These are phyloP conservation scores for Drosophila malerkotliana DNA, from an alignment of 1,140 invertebrate genomes.

Conservation along the genomic window DNA sequence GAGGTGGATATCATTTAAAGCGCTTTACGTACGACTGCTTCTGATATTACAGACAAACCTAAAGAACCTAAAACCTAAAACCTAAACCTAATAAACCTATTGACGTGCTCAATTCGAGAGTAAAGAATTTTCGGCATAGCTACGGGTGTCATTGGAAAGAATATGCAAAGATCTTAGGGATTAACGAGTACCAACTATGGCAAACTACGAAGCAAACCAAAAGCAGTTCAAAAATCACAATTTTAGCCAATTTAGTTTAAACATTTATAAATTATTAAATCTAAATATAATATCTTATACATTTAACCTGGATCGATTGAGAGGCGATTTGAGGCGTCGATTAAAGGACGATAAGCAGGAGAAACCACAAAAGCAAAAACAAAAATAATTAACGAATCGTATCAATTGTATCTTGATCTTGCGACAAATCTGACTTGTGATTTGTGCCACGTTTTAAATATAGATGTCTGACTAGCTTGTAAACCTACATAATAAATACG, in stretches of 20 bases:
- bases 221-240: slow-evolving; percentile 80
- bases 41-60: slow-evolving; percentile 50
- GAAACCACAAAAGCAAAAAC: slow-evolving; percentile 32
- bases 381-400: slow-evolving; percentile 68
- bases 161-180: slow-evolving; percentile 56
- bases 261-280: slow-evolving; percentile 71
- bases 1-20: slow-evolving; percentile 47
- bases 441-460: slow-evolving; percentile 82
- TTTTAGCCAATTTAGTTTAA: slow-evolving; percentile 82
- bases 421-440: slow-evolving; percentile 79
- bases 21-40: slow-evolving; percentile 73
- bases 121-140: slow-evolving; percentile 51
- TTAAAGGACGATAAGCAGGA: slow-evolving; percentile 16
- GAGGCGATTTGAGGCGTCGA: background rate
- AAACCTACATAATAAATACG: slow-evolving; percentile 53
- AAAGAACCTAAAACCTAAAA: background rate
- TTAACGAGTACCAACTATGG: slow-evolving; percentile 47
- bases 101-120: slow-evolving; percentile 62
- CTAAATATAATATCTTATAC: slow-evolving; percentile 59
- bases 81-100: slow-evolving; percentile 41
- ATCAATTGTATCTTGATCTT: slow-evolving; percentile 81
- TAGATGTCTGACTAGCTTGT: slow-evolving; percentile 81
- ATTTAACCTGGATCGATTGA: slow-evolving; percentile 40
- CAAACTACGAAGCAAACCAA: slow-evolving; percentile 80
- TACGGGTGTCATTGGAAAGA: slow-evolving; percentile 43